Base-by-base conservation (phyloP, 2,797 vertebrate genomes). In the Cyprinella venusta region DNA sequence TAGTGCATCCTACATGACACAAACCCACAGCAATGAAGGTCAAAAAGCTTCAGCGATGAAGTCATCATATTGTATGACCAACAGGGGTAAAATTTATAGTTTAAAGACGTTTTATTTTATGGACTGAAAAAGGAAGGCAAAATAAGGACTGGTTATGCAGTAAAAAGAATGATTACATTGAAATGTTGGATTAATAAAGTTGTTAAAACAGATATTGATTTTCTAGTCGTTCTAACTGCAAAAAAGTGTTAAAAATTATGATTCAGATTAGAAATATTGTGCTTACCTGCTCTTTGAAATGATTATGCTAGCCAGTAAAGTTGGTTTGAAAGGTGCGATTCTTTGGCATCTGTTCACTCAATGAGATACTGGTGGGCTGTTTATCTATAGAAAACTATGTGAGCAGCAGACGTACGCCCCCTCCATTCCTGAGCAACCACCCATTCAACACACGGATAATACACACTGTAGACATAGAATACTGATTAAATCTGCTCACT, bases 331-430 rank as follows among this genome's bases (percentile, higher is more conserved):
- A 56, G 63, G 80, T 65, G 71, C 0, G 36, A 42, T 67, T 68
- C 63, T 67, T 74, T 59, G 36, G 63, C 63, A 56, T 68, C 63
- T 67, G 24, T 76, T 82, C 36, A 16, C 72, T 82, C 81, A 59
- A 33, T 82, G 61, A 82, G 63, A 75, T 42, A 38, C 61, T 30
- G 45, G 42, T 21, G 10, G 26, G 56, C 59, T 68, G 81, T 67
- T 65, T 82, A 76, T 76, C 72, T 82, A 76, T 82, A 76, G 81
- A 82, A 82, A 76, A 67, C 72, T 76, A 82, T 82, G 36, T 8
- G 72, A 56, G 81, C 71, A 30, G 36, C 4, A 40, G 21, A 30
- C n/a, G 21, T 70, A 82, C 33, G 45, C 72, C 72, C 72, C 63
- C 72, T 45, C 48, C 81, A 68, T 59, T 76, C 72, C 26, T 15